Conservation (phyloP, 1,140 invertebrate species). For the Hyphantria cunea region DNA sequence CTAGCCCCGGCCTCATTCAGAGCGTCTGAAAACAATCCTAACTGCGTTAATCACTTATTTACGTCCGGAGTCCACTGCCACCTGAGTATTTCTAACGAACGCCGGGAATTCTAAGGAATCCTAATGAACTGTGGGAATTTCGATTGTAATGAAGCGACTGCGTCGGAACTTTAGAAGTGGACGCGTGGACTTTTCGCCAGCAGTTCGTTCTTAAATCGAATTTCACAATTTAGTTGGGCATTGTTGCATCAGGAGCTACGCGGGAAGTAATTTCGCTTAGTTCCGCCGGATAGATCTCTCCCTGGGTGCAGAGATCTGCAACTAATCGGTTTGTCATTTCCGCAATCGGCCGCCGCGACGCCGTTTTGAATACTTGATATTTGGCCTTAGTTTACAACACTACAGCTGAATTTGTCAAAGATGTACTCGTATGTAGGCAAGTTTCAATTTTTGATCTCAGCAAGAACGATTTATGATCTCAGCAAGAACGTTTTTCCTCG, state of each 20-base stretch:
- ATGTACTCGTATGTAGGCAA: too few relatives aligned
- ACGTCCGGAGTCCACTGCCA: slow-evolving; percentile 65
- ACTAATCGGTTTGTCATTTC: slow-evolving; percentile 78
- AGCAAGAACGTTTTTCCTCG: background rate
- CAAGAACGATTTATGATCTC: background rate
- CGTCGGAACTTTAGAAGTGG: slow-evolving; percentile 38
- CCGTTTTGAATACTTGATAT: slow-evolving; percentile 66
- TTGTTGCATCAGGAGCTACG: slow-evolving; percentile 56
- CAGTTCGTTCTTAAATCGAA: slow-evolving; percentile 56
- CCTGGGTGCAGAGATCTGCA: slow-evolving; percentile 61
- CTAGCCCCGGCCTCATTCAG: slow-evolving; percentile 30
- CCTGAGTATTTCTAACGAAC: slow-evolving; percentile 75
- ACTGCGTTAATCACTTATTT: slow-evolving; percentile 81
- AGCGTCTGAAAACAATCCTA: slow-evolving; percentile 74
- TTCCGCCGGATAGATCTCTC: slow-evolving; percentile 76
- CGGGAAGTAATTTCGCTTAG: slow-evolving; percentile 67
- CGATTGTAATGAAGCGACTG: slow-evolving; percentile 53
- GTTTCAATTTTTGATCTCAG: background rate
- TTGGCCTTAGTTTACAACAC: slow-evolving; percentile 50
- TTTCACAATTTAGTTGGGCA: slow-evolving; percentile 52
- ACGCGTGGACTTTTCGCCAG: slow-evolving; percentile 40
- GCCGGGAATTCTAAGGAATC: slow-evolving; percentile 65
- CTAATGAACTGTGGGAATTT: slow-evolving; percentile 78
- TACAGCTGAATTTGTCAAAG: background rate
- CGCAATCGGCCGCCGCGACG: slow-evolving; percentile 64